Conservation (phyloP, 2,888 invertebrate species). For the Marronus borbonicus region DNA sequence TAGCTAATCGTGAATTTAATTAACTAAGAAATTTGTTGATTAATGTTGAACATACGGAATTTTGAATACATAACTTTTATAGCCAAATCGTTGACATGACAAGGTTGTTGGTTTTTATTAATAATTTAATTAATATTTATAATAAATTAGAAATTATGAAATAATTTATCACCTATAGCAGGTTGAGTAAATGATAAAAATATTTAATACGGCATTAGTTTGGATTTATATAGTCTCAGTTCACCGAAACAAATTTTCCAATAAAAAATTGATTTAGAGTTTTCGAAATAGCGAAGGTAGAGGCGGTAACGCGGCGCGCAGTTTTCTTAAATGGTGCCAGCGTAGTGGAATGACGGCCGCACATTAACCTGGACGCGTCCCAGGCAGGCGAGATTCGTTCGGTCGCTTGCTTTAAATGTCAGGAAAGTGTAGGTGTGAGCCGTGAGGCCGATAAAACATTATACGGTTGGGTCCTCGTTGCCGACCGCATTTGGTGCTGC, state of each 20-base stretch:
- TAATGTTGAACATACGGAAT: too few relatives aligned
- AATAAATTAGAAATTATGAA: too few relatives aligned
- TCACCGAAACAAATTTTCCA: background rate
- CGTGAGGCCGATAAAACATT: slow-evolving; percentile 44
- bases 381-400: slow-evolving; percentile 37
- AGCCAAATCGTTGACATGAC: too few relatives aligned
- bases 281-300: slow-evolving; percentile 9
- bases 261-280: slow-evolving; percentile 29
- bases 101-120: too few relatives aligned
- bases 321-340: slow-evolving; percentile 39
- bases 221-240: background rate
- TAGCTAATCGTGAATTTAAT: too few relatives aligned
- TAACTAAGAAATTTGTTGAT: too few relatives aligned
- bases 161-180: too few relatives aligned
- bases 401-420: slow-evolving; percentile 40
- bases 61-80: too few relatives aligned
- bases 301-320: slow-evolving; percentile 18
- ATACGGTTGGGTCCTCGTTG: slow-evolving; percentile 37
- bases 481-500: slow-evolving; percentile 38
- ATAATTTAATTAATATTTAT: too few relatives aligned
- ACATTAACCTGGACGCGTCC: slow-evolving; percentile 42
- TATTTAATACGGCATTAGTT: slow-evolving; percentile 16
- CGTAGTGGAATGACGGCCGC: slow-evolving; percentile 38
- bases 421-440: slow-evolving; percentile 43
- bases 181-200: too few relatives aligned